Evolutionary conservation across 1,140 invertebrate genomes (phyloP), one percentile per base, ranked within the genome.

Genomic region (Polyergus mexicanus): DNA sequence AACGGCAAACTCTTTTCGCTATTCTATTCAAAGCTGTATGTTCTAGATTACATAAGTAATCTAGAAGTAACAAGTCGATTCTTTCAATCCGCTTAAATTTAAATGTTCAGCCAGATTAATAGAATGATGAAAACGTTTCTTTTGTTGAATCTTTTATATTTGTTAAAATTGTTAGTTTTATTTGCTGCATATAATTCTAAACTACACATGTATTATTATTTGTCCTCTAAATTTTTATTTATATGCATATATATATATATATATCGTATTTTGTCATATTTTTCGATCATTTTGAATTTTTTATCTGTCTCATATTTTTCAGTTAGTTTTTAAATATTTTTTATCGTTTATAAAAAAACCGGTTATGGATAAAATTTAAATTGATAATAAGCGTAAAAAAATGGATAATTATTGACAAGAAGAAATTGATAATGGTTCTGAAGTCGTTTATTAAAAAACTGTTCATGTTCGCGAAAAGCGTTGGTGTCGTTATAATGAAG

Each of bases 121-220:
- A 13, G 6, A 32, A 19, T 38, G 25, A 66, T 6, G 0, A n/a
- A 8, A 44, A n/a, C 16, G 7, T 0, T 16, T n/a, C 10, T 5
- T n/a, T 3, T 25, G 13, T 74, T 35, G 32, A 77, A 44, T 32
- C 5, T 76, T 74, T 13, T 13, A 5, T 6, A 22, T 22, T 13
- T 72, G n/a, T 56, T 54, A 22, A 75, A 75, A 58, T 25, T 38
- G 58, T 38, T 38, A 38, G n/a, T 56, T 8, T 25, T 58, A 60
- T 75, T 16, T 60, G 54, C 7, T 38, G 10, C 41, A 75, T 1
- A 22, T 56, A 75, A 10, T 16, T 22, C 1, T 58, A 25, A 22
- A 22, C 47, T 19, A 51, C n/a, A 44, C 32, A 60, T 51, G 32
- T 22, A 58, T 58, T 58, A 13, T 72, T 54, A 74, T 74, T 38